phyloP scores from a whole-genome alignment of 2,113 vertebrate species.

The Grus americana region DNA sequence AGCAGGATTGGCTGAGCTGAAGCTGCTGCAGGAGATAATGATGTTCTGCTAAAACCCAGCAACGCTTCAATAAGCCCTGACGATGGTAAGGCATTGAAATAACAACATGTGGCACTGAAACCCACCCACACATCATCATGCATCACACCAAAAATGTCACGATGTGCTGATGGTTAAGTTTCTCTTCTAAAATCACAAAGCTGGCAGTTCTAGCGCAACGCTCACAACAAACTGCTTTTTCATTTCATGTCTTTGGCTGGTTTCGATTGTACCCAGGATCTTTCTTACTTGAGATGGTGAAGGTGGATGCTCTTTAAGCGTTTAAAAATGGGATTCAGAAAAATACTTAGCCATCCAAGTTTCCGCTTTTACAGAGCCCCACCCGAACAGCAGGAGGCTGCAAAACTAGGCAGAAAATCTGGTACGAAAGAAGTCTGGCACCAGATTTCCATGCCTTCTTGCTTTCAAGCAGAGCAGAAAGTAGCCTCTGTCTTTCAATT shows the following conservation, averaged over 20 bases:
- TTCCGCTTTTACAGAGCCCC: not conserved
- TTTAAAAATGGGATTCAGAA: not conserved
- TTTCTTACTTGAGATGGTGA: not conserved
- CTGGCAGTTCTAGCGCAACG: not conserved
- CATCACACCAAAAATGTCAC: slow-evolving; percentile 36
- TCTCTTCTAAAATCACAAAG: slow-evolving; percentile 31
- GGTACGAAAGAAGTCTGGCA: not conserved
- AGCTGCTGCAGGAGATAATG: slow-evolving; percentile 8
- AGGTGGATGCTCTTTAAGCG: not conserved
- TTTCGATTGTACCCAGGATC: not conserved
- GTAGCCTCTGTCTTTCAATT: not conserved
- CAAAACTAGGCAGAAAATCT: not conserved
- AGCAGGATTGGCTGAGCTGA: not conserved
- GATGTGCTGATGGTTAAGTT: slow-evolving; percentile 7
- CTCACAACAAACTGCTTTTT: not conserved
- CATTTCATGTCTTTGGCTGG: not conserved
- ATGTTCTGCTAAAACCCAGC: slow-evolving; percentile 20
- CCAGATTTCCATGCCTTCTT: not conserved
- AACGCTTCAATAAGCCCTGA: not conserved
- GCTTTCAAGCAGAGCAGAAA: not conserved
- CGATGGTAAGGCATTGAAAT: slow-evolving; percentile 30
- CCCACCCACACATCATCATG: slow-evolving; percentile 23
- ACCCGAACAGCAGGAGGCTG: not conserved
- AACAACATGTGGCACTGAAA: slow-evolving; percentile 38
- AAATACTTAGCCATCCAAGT: not conserved